Conservation (phyloP, 2,113 vertebrate genomes). For the Scartelaos histophorus region DNA sequence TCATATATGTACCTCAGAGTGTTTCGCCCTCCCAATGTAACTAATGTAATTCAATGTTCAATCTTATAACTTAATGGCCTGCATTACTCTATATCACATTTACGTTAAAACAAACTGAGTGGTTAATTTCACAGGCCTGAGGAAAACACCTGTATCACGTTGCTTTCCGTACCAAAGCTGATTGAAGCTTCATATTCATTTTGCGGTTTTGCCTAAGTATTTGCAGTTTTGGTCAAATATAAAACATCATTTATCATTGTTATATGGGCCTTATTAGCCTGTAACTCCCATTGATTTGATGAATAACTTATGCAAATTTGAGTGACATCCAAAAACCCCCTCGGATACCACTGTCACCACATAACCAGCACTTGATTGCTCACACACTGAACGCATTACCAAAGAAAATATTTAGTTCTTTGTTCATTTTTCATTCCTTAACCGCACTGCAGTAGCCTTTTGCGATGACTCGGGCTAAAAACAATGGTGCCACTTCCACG, state of each 20-base stretch:
- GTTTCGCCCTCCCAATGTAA: neutral
- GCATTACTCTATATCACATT: neutral
- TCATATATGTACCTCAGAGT: neutral
- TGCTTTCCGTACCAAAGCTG: neutral
- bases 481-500: conserved; percentile 52
- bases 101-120: neutral
- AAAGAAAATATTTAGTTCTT: conserved; percentile 1
- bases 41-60: neutral
- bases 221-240: neutral
- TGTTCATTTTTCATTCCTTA: conserved; percentile 14
- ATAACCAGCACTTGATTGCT: conserved; percentile 27
- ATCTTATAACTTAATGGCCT: neutral
- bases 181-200: neutral
- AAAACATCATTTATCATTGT: conserved; percentile 8
- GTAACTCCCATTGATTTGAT: neutral
- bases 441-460: conserved; percentile 19
- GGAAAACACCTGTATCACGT: neutral
- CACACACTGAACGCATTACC: conserved; percentile 34
- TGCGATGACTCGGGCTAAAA: conserved; percentile 46
- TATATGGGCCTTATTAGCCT: neutral
- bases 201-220: neutral
- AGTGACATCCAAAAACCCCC: neutral
- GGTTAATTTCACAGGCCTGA: no score
- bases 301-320: conserved; percentile 18
- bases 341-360: conserved; percentile 15